Evolutionary conservation across 2,888 invertebrate genomes (phyloP).

Genomic region (Frankliniella fusca): DNA sequence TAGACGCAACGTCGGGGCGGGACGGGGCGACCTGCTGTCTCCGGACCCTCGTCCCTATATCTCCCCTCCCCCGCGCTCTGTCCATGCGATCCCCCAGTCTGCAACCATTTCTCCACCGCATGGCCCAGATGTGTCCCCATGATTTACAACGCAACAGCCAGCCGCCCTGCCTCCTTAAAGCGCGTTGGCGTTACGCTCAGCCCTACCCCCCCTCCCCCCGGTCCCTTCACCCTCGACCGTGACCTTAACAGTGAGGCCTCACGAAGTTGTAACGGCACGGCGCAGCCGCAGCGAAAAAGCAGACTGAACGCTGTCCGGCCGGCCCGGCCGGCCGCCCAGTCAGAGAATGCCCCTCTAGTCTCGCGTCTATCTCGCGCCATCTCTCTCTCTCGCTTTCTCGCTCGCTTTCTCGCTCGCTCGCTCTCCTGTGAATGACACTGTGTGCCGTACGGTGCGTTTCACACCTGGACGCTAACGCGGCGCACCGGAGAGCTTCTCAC

Average conservation of each 20-base stretch:
- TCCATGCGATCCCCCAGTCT: conserved; percentile 4
- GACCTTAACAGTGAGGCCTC: too few relatives aligned
- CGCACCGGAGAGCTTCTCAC: too few relatives aligned
- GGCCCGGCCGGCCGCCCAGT: too few relatives aligned
- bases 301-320: too few relatives aligned
- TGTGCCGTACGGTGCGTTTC: not conserved
- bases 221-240: not conserved
- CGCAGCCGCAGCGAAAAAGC: too few relatives aligned
- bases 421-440: not conserved
- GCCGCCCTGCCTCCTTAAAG: not conserved
- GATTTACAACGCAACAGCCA: conserved; percentile 13
- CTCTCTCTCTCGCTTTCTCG: not conserved
- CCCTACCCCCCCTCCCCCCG: not conserved
- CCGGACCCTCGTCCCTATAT: too few relatives aligned
- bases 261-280: too few relatives aligned
- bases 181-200: not conserved
- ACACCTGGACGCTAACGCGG: not conserved
- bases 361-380: not conserved
- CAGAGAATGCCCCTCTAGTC: not conserved
- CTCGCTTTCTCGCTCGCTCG: not conserved
- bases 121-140: conserved; percentile 21
- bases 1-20: not conserved
- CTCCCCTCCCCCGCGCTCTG: not conserved
- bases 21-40: too few relatives aligned
- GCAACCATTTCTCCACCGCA: conserved; percentile 21